Base-by-base conservation (phyloP, 2,888 invertebrate genomes). In the Leptopterna dolabrata region DNA sequence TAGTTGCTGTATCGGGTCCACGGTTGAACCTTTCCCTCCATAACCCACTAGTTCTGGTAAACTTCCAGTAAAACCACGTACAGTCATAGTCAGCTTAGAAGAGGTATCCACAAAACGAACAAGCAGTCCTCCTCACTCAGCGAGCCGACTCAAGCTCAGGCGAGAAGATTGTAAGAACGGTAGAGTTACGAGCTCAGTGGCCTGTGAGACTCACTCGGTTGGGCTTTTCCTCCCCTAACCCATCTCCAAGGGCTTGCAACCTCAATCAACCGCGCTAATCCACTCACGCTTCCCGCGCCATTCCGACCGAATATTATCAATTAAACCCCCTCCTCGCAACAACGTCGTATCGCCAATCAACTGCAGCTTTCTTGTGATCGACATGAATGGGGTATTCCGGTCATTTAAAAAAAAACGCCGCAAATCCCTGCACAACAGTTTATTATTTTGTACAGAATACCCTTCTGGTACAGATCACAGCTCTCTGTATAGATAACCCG, bases 201-300 rank as follows among this genome's bases (percentile, higher is more conserved):
- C 30, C 36, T 76, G 73, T 76, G 73, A 45, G 78, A 43, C 41
- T 45, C 78, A 78, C 78, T 45, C 45, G 45, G 45, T 43, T 45
- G 45, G 27, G 78, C 78, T 78, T 78, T 30, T 36, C 73, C 36
- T 36, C 73, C 19, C 73, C 30, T 30, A 14, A 71, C 16, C 13
- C 36, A 11, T 24, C 16, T 27, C 27, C 36, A 41, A 73, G 73
- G 63, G 63, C 24, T 63, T 43, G 14, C 36, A 19, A 43, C 78
- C 78, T 41, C 78, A 78, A 78, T 78, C 78, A 78, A 78, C 78
- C 78, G 78, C 43, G 45, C 16, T 78, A 78, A 78, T 78, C 78
- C 78, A 45, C 78, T 78, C 43, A 45, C 36, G 45, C 45, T 45
- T 45, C 78, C 78, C 30, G 78, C 43, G 43, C 78, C 78, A 76